These are phyloP conservation scores for Progne subis DNA, from an alignment of 2,113 vertebrate species.

Conservation along the genomic window DNA sequence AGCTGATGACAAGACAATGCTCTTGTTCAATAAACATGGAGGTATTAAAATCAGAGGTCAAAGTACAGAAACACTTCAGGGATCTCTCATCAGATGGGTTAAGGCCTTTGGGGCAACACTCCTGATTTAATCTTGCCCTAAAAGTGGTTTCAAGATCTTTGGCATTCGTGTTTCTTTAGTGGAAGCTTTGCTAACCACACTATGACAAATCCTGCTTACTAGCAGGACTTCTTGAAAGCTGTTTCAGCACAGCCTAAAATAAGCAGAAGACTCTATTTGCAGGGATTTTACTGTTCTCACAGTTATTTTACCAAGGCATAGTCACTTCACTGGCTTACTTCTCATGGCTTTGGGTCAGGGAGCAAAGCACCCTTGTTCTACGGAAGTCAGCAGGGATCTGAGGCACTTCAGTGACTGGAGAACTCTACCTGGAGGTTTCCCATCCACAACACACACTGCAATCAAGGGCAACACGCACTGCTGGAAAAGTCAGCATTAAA, in stretches of 20 bases:
- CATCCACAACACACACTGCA: background rate
- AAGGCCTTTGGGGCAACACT: background rate
- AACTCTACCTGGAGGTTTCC: background rate
- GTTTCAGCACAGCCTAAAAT: background rate
- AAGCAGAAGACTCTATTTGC: background rate
- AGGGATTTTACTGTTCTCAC: background rate
- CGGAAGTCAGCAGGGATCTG: background rate
- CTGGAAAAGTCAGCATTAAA: background rate
- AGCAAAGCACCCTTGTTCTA: background rate
- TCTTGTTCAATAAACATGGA: background rate
- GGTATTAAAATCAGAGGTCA: background rate
- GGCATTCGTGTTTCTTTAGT: background rate
- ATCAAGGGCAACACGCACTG: background rate
- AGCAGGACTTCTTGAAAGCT: background rate
- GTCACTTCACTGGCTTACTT: background rate
- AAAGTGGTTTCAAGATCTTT: background rate
- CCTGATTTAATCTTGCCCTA: background rate
- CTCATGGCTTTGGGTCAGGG: background rate
- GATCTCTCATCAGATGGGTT: background rate
- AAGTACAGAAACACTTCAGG: background rate
- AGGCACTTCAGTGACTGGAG: background rate
- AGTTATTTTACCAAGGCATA: background rate
- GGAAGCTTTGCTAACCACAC: background rate
- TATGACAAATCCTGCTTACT: background rate
- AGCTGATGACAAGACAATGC: background rate